phyloP scores from a whole-genome alignment of 2,888 invertebrate species.

The Plutella xylostella region DNA sequence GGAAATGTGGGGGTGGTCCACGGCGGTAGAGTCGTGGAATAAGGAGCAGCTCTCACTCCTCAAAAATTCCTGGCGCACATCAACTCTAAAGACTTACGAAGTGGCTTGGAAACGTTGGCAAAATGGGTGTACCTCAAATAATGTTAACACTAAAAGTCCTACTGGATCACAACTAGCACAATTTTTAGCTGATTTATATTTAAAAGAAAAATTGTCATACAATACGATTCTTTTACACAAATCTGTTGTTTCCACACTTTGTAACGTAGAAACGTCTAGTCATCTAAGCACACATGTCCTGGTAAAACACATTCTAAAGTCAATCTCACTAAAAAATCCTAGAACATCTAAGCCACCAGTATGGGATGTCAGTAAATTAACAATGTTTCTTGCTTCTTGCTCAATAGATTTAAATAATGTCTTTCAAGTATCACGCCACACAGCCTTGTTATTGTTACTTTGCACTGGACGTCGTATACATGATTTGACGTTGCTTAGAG shows the following conservation, averaged over 20 bases:
- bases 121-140: not conserved
- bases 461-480: not conserved
- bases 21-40: not conserved
- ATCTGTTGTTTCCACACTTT: too few species aligned
- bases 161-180: not conserved
- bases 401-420: not conserved
- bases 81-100: not conserved
- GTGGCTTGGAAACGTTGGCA: not conserved
- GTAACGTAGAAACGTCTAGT: too few species aligned
- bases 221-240: too few species aligned
- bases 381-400: not conserved
- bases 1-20: constrained; percentile 3
- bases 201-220: too few species aligned
- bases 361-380: not conserved
- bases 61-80: not conserved
- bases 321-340: not conserved
- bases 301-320: not conserved
- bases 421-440: not conserved
- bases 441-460: not conserved
- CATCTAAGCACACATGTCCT: too few species aligned
- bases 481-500: not conserved
- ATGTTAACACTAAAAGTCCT: not conserved
- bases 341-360: not conserved
- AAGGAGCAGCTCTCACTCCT: not conserved
- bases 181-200: too few species aligned